phyloP scores from a whole-genome alignment of 2,888 invertebrate species.

The Charanyca ferruginea region DNA sequence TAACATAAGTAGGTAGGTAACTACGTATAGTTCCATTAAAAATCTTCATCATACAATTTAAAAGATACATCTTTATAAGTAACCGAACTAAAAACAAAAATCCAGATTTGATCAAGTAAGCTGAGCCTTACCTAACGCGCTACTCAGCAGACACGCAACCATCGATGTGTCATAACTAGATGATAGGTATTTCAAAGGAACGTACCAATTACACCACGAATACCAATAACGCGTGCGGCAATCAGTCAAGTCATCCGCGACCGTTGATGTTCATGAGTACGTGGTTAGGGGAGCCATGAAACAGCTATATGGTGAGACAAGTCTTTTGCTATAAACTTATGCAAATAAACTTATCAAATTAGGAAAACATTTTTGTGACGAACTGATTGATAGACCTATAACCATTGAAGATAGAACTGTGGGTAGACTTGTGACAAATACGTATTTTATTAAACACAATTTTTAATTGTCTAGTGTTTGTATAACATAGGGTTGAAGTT shows the following conservation, averaged over 20 bases:
- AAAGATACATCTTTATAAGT: slow-evolving; percentile 5
- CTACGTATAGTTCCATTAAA: background rate
- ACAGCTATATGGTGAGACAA: background rate
- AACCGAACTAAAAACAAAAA: slow-evolving; percentile 28
- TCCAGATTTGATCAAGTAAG: slow-evolving; percentile 39
- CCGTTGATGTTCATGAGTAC: slow-evolving; percentile 62
- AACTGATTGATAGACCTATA: background rate
- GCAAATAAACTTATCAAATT: too few species aligned
- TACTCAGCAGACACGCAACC: slow-evolving; percentile 55
- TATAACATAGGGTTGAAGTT: too few species aligned
- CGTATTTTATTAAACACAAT: too few species aligned
- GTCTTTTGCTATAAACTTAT: background rate
- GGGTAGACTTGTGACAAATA: too few species aligned
- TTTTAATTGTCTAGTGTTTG: too few species aligned
- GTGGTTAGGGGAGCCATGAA: slow-evolving; percentile 25
- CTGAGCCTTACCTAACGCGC: slow-evolving; percentile 54
- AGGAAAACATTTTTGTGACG: background rate
- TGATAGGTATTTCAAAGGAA: slow-evolving; percentile 60
- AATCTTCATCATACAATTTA: background rate
- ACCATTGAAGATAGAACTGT: too few species aligned
- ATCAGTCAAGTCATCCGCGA: slow-evolving; percentile 70
- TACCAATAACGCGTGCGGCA: slow-evolving; percentile 66
- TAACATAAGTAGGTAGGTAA: background rate
- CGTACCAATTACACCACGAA: slow-evolving; percentile 67
- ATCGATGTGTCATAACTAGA: slow-evolving; percentile 66